phyloP scores from a whole-genome alignment of 2,113 vertebrate species.

The Xyliphius kryptos region DNA sequence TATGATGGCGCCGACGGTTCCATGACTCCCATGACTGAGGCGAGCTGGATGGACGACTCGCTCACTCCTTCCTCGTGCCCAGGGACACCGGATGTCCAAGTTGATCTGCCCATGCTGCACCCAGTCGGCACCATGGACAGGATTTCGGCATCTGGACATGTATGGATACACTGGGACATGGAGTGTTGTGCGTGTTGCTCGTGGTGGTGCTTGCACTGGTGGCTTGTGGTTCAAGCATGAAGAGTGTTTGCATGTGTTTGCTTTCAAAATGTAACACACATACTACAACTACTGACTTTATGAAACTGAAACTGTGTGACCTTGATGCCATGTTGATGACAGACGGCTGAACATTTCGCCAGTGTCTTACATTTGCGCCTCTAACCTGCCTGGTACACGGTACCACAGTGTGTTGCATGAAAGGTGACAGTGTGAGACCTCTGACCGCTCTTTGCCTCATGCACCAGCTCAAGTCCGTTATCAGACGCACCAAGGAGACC shows the following conservation, averaged over 20 bases:
- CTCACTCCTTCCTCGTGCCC: slow-evolving; percentile 53
- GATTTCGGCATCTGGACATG: slow-evolving; percentile 90
- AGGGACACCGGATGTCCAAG: slow-evolving; percentile 52
- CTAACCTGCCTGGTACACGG: too few relatives aligned
- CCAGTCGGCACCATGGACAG: slow-evolving; percentile 63
- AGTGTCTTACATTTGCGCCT: too few relatives aligned
- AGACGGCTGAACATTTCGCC: background rate
- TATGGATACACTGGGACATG: slow-evolving; percentile 58
- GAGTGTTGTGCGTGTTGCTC: slow-evolving; percentile 8
- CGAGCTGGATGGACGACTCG: slow-evolving; percentile 64
- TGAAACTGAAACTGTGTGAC: too few relatives aligned
- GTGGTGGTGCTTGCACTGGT: background rate
- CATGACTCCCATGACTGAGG: slow-evolving; percentile 64
- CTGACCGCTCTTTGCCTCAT: slow-evolving; percentile 35
- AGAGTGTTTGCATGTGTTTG: slow-evolving; percentile 4
- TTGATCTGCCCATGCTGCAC: slow-evolving; percentile 64
- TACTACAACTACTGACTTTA: too few relatives aligned
- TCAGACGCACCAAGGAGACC: slow-evolving; percentile 90
- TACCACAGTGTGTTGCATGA: slow-evolving; percentile 8
- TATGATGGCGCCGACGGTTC: slow-evolving; percentile 53
- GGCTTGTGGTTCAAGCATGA: slow-evolving; percentile 26
- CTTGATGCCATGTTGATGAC: background rate
- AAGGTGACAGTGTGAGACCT: slow-evolving; percentile 4
- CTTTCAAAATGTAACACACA: too few relatives aligned
- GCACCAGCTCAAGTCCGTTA: slow-evolving; percentile 90